Conservation (phyloP, 2,888 invertebrate genomes). For the Altica lythri region DNA sequence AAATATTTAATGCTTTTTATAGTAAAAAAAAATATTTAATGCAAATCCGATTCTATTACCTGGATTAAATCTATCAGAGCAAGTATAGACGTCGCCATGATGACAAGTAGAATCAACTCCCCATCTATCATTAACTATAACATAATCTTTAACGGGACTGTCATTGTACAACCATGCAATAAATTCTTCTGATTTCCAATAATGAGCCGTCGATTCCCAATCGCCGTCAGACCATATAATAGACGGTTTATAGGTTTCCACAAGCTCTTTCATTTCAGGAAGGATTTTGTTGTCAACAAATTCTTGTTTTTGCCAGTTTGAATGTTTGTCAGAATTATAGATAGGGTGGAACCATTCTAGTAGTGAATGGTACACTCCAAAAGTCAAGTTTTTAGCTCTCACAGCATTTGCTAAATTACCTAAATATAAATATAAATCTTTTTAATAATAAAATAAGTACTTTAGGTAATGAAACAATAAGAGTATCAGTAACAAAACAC, state of each 20-base stretch:
- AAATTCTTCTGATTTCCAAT: conserved; percentile 85
- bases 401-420: conserved; percentile 74
- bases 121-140: conserved; percentile 96
- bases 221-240: conserved; percentile 95
- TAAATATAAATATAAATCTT: conserved; percentile 41
- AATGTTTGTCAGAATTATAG: conserved; percentile 71
- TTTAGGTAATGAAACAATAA: too few relatives aligned
- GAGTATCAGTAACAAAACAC: too few relatives aligned
- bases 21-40: conserved; percentile 17
- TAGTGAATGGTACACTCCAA: conserved; percentile 84
- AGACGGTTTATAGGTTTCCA: conserved; percentile 72
- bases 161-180: conserved; percentile 93
- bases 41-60: conserved; percentile 54
- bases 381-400: conserved; percentile 66
- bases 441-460: too few relatives aligned
- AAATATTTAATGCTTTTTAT: conserved; percentile 13
- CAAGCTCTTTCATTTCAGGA: conserved; percentile 81
- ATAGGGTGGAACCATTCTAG: conserved; percentile 89
- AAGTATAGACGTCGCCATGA: conserved; percentile 90
- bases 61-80: conserved; percentile 81
- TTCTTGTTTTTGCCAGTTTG: conserved; percentile 65
- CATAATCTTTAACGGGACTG: conserved; percentile 83
- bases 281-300: conserved; percentile 69
- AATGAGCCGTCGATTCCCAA: conserved; percentile 83
- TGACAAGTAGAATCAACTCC: conserved; percentile 77